Evolutionary conservation across 2,797 vertebrate species (phyloP), one percentile per base, ranked within the genome.

Genomic region (Acanthiza pusilla): DNA sequence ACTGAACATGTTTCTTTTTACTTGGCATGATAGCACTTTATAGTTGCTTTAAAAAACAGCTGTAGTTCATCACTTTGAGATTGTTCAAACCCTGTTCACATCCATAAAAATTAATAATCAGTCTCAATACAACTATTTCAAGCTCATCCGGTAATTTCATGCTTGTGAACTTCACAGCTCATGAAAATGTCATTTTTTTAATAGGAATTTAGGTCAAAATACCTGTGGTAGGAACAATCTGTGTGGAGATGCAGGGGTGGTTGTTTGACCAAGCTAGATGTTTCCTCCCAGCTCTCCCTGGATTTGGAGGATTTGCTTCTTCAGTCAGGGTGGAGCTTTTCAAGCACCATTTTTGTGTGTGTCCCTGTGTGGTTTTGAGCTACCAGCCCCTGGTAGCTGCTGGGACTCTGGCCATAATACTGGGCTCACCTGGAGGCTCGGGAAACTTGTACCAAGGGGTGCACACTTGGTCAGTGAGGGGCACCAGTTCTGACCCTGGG

Each of bases 191-290:
- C 2, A 0, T 42, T 38, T 32, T 82, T 62, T 76, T 16, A 2
- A 2, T 58, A 34, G 38, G 26, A 25, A 2, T 60, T 91, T 34
- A 36, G 15, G 42, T 85, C 23, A 71, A 67, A 93, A 77, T 77
- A 45, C 36, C 57, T 76, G 30, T 87, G 40, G 43, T 50, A 5
- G 36, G 10, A 75, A 47, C 20, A 57, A 2, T 80, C 40, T 61
- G 6, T 30, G 13, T 51, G 47, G 55, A 68, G 34, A 26, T 66
- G 19, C 26, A 34, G 62, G 36, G 25, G 9, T 36, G 18, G 11
- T 26, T 6, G 1, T 18, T 83, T 0, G 0, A 57, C 10, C 43
- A 61, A 63, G 34, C 9, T 4, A 40, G 62, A 7, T 13, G 3
- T 82, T 78, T 58, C 22, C 54, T 85, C 30, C 42, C 58, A 51